Evolutionary conservation across 2,888 invertebrate genomes (phyloP).

Genomic region (Tolmerus cingulatus): DNA sequence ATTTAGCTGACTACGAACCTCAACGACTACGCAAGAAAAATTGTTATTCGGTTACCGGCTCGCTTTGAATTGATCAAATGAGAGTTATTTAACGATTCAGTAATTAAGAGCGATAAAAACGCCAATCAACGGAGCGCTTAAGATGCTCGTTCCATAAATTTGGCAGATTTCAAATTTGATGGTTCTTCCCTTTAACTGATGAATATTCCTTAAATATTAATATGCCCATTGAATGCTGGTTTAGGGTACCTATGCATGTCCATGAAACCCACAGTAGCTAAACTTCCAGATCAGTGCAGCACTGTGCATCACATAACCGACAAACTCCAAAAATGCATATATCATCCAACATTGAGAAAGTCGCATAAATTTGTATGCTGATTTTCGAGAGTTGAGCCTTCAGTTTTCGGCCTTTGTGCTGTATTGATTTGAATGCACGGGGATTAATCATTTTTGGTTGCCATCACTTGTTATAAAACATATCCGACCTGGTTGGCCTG

Average conservation of each 20-base stretch:
- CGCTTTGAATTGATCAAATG: not conserved
- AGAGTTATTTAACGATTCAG: not conserved
- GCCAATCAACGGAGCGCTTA: not conserved
- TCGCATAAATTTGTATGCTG: not conserved
- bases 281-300: not conserved
- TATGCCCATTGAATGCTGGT: not conserved
- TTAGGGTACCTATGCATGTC: not conserved
- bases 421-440: not conserved
- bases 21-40: not conserved
- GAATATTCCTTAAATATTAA: not conserved
- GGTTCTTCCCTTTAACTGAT: not conserved
- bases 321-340: not conserved
- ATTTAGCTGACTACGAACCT: not conserved
- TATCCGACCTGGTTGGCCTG: not conserved
- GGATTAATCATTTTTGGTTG: not conserved
- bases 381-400: not conserved
- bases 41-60: not conserved
- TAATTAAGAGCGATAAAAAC: not conserved
- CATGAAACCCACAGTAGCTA: not conserved
- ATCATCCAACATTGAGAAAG: not conserved
- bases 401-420: not conserved
- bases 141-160: not conserved
- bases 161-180: not conserved
- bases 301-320: not conserved
- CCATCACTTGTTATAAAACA: not conserved